Conservation (phyloP, 2,113 vertebrate genomes). For the Rhynchopsitta pachyrhyncha region DNA sequence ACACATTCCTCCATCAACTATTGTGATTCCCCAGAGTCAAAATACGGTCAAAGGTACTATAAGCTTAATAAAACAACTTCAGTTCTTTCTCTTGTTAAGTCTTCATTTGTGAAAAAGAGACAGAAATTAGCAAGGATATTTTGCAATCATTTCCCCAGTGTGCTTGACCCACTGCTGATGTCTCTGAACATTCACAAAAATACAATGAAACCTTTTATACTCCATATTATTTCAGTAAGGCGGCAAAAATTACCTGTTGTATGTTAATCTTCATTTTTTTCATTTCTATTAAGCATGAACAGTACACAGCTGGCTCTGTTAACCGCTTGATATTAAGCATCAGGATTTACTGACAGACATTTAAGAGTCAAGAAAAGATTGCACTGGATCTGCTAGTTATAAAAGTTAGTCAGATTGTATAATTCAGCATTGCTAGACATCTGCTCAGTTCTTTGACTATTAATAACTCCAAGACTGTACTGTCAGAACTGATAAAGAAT, state of each 20-base stretch:
- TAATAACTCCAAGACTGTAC: constrained; percentile 8
- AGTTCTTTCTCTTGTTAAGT: background rate
- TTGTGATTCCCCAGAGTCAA: constrained; percentile 4
- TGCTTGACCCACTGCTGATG: background rate
- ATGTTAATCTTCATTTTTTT: background rate
- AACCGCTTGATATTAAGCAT: background rate
- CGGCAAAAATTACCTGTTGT: background rate
- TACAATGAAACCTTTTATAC: background rate
- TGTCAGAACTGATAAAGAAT: constrained; percentile 21
- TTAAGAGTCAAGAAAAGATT: constrained; percentile 6
- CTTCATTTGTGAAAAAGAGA: background rate
- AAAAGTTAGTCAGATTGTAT: constrained; percentile 28
- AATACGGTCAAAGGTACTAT: background rate
- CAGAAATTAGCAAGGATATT: background rate
- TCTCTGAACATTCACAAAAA: background rate
- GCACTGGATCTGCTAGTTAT: background rate
- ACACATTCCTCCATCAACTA: constrained; percentile 8
- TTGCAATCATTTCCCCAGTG: background rate
- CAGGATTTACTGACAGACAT: constrained; percentile 15
- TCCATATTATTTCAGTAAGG: background rate
- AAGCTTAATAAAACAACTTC: constrained; percentile 9
- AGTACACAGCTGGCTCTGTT: background rate
- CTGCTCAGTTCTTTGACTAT: constrained; percentile 31
- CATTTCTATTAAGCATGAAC: background rate
- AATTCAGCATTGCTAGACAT: constrained; percentile 5